phyloP scores from a whole-genome alignment of 2,113 vertebrate species.

The Aphelocoma coerulescens region DNA sequence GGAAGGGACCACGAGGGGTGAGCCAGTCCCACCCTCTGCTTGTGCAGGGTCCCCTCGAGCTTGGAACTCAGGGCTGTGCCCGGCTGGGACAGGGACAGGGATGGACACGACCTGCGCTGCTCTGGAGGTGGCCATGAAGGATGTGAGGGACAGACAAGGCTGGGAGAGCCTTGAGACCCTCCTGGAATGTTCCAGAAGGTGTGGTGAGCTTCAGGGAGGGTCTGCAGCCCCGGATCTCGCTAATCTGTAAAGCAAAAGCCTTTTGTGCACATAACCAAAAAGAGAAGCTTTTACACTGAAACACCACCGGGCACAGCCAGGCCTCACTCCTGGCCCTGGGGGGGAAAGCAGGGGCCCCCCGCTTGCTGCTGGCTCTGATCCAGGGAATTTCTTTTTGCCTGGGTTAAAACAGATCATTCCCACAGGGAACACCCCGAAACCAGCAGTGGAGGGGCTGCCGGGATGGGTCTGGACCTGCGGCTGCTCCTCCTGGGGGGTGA shows the following conservation, averaged over 20 bases:
- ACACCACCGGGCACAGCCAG: not conserved
- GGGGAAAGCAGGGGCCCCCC: not conserved
- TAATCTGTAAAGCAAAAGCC: constrained; percentile 37
- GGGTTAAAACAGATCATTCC: rapidly evolving
- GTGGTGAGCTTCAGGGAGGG: not conserved
- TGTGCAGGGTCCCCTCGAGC: not conserved
- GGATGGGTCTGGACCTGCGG: not conserved
- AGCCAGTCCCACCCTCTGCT: not conserved
- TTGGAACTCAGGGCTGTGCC: not conserved
- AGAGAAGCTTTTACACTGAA: constrained; percentile 25
- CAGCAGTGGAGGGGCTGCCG: rapidly evolving
- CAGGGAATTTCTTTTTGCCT: not conserved
- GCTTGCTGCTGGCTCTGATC: not conserved
- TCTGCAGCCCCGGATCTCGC: not conserved
- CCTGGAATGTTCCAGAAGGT: not conserved
- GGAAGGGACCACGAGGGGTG: not conserved
- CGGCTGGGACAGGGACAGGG: not conserved
- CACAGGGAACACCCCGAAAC: rapidly evolving
- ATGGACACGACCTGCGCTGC: rapidly evolving
- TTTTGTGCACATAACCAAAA: constrained; percentile 53
- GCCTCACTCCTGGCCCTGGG: not conserved
- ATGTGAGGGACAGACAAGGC: not conserved
- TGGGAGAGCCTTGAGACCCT: not conserved
- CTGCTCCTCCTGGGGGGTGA: not conserved
- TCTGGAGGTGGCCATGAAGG: not conserved